Evolutionary conservation across 1,140 invertebrate species (phyloP), one percentile per base, ranked within the genome.

Genomic region (Cryptotermes secundus): DNA sequence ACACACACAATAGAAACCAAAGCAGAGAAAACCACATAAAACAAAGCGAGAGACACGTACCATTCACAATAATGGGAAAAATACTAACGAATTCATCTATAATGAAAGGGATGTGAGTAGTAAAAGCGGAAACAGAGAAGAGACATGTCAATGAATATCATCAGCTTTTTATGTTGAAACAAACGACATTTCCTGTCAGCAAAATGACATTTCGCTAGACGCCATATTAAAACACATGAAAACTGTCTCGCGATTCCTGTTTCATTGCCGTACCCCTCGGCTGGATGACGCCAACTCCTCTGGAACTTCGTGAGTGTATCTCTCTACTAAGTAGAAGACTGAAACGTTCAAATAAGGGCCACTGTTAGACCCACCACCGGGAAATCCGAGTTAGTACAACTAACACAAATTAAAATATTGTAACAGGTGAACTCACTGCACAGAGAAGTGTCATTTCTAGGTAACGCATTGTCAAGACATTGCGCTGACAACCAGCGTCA

Each of bases 81-180:
- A 72, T 72, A 31, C n/a, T 72, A 72, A 72, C 59, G 59, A 31
- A 72, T 72, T 12, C 59, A 72, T 72, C 59, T 31, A 31, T n/a
- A 72, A 72, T 72, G 59, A 72, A 72, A 72, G 59, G 31, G 59
- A 72, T 72, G 31, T 14, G 59, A 72, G 59, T 31, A 72, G 59
- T 31, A 26, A n/a, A 59, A 72, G 59, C 14, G 3, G 12, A 72
- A 72, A 72, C 59, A 72, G n/a, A 72, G 26, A 72, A n/a, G 59
- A 31, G 59, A 72, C 59, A 72, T 72, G 59, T 72, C 26, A 72
- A 72, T 72, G 59, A 31, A 72, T 72, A 31, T 31, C 59, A 72
- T 72, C 59, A 72, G n/a, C 59, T n/a, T 72, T 72, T 72, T 72
- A 72, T n/a, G 59, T 72, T 31, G n/a, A 72, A 72, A 31, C 59